These are phyloP conservation scores for Aurelia sp. DNA, from an alignment of 30 jellyfish, hydroid and myxozoan genomes.

Conservation along the genomic window DNA sequence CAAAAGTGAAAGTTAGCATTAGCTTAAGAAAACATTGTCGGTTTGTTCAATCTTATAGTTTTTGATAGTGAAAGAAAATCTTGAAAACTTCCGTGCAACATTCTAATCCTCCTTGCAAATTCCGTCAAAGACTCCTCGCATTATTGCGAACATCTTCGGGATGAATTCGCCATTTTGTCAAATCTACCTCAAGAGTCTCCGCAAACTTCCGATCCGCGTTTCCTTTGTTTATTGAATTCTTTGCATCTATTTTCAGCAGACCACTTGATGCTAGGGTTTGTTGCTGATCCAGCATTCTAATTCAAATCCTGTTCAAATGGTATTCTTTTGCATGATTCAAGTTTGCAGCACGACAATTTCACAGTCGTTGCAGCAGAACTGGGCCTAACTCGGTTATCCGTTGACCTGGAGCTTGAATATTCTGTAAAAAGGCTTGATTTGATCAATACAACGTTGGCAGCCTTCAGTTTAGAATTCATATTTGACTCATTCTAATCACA, in stretches of 20 bases:
- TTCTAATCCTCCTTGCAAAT: background rate
- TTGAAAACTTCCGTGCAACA: slow-evolving; percentile 7
- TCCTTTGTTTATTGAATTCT: background rate
- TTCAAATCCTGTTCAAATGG: too few relatives aligned
- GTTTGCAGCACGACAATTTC: too few relatives aligned
- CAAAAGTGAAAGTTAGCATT: background rate
- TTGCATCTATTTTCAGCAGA: background rate
- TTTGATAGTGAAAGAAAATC: background rate
- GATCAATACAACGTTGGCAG: too few relatives aligned
- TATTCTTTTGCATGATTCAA: too few relatives aligned
- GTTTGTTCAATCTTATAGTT: background rate
- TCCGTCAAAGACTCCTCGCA: background rate
- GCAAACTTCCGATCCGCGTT: background rate
- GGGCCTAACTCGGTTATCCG: too few relatives aligned
- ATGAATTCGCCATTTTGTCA: slow-evolving; percentile 1
- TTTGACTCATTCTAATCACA: too few relatives aligned
- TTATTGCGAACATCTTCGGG: background rate
- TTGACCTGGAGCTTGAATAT: too few relatives aligned
- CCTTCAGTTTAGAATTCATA: too few relatives aligned
- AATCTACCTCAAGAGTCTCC: background rate
- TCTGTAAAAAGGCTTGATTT: too few relatives aligned
- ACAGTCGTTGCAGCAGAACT: too few relatives aligned
- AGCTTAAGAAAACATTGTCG: background rate
- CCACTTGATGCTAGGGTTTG: background rate
- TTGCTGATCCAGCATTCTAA: background rate